Base-by-base conservation (phyloP, 2,888 invertebrate species). In the Drosophila mimica region DNA sequence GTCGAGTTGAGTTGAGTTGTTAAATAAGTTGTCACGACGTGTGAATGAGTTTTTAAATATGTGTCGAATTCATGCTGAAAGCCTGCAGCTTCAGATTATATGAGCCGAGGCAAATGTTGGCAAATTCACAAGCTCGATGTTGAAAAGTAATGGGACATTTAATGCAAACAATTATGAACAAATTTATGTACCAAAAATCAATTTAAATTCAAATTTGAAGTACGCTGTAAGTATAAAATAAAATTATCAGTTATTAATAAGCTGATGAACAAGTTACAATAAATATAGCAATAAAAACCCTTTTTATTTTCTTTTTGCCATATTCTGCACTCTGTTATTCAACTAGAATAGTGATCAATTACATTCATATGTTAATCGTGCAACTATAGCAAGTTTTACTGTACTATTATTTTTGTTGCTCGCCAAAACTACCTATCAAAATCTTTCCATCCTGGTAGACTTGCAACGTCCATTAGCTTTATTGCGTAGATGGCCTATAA, bases 11-110 rank as follows among this genome's bases (percentile, higher is more conserved):
- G 66, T 59, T 62, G 79, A 79, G 88, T 81, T 85, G 79, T 88
- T 85, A 88, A 85, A 85, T 85, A 85, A 85, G 85, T 88, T 85
- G 84, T 62, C 81, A 81, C 65, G 72, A 85, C 88, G 84, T 85
- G 84, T 83, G 88, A 85, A 88, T 74, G 84, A 85, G 84, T 88
- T 83, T 73, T 74, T 81, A 79, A 85, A 85, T 82, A 83, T 83
- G 83, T 87, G 87, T 80, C 80, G 83, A 84, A 82, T 82, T 65
- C 60, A 65, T 65, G 68, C 53, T 62, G 74, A 67, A 70, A 54
- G 61, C 58, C 70, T 33, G 54, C 33, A 34, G 25, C 63, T 54
- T 40, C 34, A 53, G 43, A 40, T 60, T 73, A 65, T 64, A 58
- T 70, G 66, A 51, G 66, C 9, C 57, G 53, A 74, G 60, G 69